phyloP scores from a whole-genome alignment of 2,113 vertebrate species.

The Chaetura pelagica region DNA sequence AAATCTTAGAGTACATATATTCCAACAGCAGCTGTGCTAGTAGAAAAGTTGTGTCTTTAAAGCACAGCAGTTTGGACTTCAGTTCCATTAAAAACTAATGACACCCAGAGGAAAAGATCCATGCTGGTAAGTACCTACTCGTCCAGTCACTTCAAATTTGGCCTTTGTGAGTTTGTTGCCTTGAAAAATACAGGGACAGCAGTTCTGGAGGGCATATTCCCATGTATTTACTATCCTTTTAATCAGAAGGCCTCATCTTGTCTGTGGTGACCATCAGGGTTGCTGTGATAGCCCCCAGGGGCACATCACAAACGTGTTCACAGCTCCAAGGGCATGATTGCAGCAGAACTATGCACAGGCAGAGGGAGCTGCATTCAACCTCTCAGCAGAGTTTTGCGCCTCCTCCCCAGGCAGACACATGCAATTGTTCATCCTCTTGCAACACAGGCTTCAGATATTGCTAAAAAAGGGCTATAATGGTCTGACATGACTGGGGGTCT shows the following conservation, averaged over 20 bases:
- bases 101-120: background rate
- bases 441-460: background rate
- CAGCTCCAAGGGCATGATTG: background rate
- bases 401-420: background rate
- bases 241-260: background rate
- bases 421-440: background rate
- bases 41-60: background rate
- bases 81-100: background rate
- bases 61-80: background rate
- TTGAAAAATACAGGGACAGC: background rate
- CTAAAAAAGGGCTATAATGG: background rate
- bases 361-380: background rate
- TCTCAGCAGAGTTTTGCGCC: background rate
- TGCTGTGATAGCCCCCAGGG: background rate
- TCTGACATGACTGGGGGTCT: background rate
- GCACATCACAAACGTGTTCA: rapidly evolving
- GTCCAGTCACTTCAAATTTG: background rate
- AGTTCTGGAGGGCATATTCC: background rate
- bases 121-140: background rate
- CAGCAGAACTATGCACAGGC: background rate
- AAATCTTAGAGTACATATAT: background rate
- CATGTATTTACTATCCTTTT: background rate
- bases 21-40: background rate
- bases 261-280: rapidly evolving
- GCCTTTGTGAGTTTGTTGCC: background rate